These are phyloP conservation scores for Pao palembangensis DNA, from an alignment of 2,113 vertebrate genomes.

Conservation along the genomic window DNA sequence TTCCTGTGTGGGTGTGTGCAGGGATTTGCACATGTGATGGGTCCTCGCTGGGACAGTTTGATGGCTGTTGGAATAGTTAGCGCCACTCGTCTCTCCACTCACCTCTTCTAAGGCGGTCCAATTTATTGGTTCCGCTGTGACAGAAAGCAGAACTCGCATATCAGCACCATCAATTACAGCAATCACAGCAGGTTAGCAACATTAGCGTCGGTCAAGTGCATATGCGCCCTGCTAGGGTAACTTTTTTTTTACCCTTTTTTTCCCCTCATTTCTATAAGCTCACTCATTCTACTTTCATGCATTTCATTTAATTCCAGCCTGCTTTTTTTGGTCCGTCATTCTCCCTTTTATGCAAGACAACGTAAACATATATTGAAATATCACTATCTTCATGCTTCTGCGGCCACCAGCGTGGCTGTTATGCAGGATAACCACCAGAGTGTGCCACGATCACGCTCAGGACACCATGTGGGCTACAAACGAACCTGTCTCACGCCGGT, in stretches of 20 bases:
- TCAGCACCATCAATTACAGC: constrained; percentile 27
- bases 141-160: constrained; percentile 37
- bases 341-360: no score
- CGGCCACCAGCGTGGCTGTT: no score
- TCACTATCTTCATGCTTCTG: neutral
- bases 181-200: constrained; percentile 15
- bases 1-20: constrained; percentile 13
- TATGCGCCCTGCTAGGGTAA: neutral
- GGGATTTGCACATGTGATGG: constrained; percentile 32
- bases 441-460: no score
- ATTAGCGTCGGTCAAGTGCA: neutral
- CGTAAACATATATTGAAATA: neutral
- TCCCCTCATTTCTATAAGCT: no score
- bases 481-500: no score
- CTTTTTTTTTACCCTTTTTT: neutral
- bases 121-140: constrained; percentile 31
- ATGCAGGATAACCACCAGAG: no score
- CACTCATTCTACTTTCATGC: neutral
- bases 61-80: constrained; percentile 45
- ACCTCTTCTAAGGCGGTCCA: constrained; percentile 41
- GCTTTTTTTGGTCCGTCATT: no score
- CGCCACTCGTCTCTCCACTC: constrained; percentile 27
- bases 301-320: no score
- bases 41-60: constrained; percentile 42
- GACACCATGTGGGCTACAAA: no score